Percentiles rank a stretch among this genome's conserved stretches.
These are phyloP conservation scores for Papilio elwesi DNA, from an alignment of 2,888 invertebrate species.

Conservation along the genomic window DNA sequence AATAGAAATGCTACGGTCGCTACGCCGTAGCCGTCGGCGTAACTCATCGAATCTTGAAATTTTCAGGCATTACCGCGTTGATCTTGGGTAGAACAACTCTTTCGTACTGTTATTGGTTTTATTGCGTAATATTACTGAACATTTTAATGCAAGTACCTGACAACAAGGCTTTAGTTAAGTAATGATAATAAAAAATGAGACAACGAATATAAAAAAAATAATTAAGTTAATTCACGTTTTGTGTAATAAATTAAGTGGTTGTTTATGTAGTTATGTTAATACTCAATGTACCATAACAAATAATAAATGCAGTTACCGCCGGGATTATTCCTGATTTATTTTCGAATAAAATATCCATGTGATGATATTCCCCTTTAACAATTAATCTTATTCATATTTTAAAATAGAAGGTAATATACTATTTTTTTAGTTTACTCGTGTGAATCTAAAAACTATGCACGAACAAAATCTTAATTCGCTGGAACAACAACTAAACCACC, in stretches of 20 bases:
- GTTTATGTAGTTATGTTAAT: constrained; percentile 2
- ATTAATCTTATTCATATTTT: neutral
- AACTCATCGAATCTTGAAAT: constrained; percentile 16
- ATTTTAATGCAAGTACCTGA: too few relatives aligned
- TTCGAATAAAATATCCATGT: neutral
- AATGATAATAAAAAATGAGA: too few relatives aligned
- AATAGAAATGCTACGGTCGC: constrained; percentile 42
- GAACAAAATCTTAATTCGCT: constrained; percentile 54
- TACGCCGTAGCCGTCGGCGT: constrained; percentile 39
- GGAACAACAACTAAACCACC: constrained; percentile 49
- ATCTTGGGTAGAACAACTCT: neutral
- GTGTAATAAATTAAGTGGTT: too few relatives aligned
- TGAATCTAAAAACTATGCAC: constrained; percentile 54
- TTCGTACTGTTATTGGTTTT: neutral
- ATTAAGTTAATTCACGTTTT: too few relatives aligned
- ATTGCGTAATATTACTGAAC: too few relatives aligned
- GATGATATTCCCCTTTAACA: neutral
- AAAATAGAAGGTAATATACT: neutral
- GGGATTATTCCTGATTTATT: neutral
- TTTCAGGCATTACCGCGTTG: neutral
- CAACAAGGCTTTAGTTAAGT: too few relatives aligned
- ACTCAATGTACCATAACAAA: constrained; percentile 11
- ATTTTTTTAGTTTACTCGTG: neutral
- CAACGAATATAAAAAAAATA: too few relatives aligned
- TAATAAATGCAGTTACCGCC: neutral